A percentile compares a stretch with the other conserved stretches of the same genome.
phyloP scores from a whole-genome alignment of 2,797 vertebrate species.

The Nannoperca australis region DNA sequence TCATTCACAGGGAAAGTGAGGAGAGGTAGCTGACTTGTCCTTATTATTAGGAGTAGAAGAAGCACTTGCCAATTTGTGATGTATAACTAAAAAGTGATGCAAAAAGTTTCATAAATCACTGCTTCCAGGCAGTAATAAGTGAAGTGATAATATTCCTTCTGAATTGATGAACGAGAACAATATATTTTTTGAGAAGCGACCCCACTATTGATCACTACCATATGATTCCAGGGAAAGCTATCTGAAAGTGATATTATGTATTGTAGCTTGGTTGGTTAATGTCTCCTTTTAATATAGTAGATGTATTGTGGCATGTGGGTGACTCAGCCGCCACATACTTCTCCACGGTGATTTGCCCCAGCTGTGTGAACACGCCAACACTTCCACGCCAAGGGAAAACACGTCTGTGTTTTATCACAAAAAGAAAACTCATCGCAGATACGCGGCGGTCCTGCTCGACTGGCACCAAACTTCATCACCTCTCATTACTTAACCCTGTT shows the following conservation, averaged over 20 bases:
- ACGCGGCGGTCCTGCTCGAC: conserved; percentile 15
- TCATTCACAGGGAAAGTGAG: background rate
- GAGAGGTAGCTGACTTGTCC: background rate
- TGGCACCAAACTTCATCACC: conserved; percentile 56
- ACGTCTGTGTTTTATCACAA: conserved; percentile 71
- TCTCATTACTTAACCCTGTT: conserved; percentile 51
- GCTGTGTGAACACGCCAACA: conserved; percentile 74
- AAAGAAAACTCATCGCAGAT: conserved; percentile 50
- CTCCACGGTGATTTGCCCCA: conserved; percentile 70
- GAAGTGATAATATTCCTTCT: conserved; percentile 34
- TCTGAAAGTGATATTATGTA: conserved; percentile 43
- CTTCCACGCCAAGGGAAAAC: conserved; percentile 64
- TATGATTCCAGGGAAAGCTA: conserved; percentile 45
- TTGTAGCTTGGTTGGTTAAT: conserved; percentile 55
- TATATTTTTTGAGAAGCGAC: conserved; percentile 5
- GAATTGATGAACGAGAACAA: conserved; percentile 41
- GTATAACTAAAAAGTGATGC: background rate
- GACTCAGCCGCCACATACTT: conserved; percentile 69
- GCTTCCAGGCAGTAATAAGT: conserved; percentile 24
- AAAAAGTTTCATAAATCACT: conserved; percentile 27
- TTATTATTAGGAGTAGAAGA: background rate
- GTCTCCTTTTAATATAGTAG: conserved; percentile 64
- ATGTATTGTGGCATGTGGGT: conserved; percentile 69
- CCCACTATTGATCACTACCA: conserved; percentile 40
- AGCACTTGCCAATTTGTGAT: background rate